phyloP scores from a whole-genome alignment of 30 jellyfish, hydroid and myxozoan genomes.

The Nemopilema nomurai region DNA sequence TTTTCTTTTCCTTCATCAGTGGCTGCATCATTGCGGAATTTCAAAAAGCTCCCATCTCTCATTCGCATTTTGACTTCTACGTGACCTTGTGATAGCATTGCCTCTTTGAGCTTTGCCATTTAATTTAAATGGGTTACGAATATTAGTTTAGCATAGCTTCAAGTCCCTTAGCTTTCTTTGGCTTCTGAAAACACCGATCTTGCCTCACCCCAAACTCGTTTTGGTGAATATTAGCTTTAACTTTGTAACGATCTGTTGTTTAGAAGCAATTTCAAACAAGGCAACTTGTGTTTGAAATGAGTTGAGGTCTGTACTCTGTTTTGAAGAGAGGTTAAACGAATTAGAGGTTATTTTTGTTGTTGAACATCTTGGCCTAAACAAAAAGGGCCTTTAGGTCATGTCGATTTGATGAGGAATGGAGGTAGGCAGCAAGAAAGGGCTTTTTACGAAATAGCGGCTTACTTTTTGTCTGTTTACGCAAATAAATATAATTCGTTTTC shows the following conservation, averaged over 20 bases:
- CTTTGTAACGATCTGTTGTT: background rate
- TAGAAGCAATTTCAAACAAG: too few species aligned
- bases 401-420: background rate
- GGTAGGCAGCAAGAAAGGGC: background rate
- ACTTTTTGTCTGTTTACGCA: background rate
- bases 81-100: background rate
- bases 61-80: background rate
- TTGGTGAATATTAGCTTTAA: background rate
- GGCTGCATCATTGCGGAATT: too few species aligned
- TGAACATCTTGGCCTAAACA: background rate
- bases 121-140: background rate
- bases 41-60: too few species aligned
- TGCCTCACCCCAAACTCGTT: background rate
- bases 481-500: background rate
- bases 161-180: background rate
- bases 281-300: too few species aligned
- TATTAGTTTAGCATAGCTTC: background rate
- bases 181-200: background rate
- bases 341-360: background rate
- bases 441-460: background rate
- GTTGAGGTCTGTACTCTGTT: background rate
- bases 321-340: background rate
- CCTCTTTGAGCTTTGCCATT: background rate
- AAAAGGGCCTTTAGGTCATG: background rate
- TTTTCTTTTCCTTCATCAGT: too few species aligned